These are phyloP conservation scores for Galago senegalensis DNA, from an alignment of 2,797 vertebrate genomes.

Conservation along the genomic window DNA sequence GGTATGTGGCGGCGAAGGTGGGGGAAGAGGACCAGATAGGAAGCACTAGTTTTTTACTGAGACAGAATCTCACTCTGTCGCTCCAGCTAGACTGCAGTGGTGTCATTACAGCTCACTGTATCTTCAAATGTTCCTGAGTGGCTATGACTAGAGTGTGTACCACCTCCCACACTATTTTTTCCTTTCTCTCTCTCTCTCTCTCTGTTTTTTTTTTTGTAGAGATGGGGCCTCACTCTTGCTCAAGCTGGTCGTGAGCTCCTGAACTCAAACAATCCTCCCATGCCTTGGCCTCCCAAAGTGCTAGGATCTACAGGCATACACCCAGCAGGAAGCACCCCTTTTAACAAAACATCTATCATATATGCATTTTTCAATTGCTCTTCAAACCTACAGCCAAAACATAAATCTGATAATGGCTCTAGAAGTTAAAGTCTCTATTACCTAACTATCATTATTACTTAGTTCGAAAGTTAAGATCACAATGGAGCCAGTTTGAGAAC, in stretches of 20 bases:
- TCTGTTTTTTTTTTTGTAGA: not conserved
- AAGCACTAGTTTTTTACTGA: not conserved
- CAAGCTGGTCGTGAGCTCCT: not conserved
- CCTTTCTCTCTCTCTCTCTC: not conserved
- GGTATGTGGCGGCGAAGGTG: no score
- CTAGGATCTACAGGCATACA: not conserved
- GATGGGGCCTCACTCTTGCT: not conserved
- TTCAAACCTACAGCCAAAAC: slow-evolving; percentile 36
- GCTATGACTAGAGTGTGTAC: not conserved
- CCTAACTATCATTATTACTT: slow-evolving; percentile 25
- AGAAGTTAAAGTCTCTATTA: slow-evolving; percentile 20
- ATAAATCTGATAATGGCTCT: slow-evolving; percentile 8
- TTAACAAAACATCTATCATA: slow-evolving; percentile 22
- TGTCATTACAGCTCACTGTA: not conserved
- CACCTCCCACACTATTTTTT: not conserved
- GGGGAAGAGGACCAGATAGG: not conserved
- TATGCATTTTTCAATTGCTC: slow-evolving; percentile 59
- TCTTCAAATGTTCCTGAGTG: not conserved
- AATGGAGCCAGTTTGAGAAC: not conserved
- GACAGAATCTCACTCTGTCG: not conserved
- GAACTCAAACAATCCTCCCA: not conserved
- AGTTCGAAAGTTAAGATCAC: slow-evolving; percentile 51
- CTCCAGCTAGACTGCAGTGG: not conserved
- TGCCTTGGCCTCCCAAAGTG: not conserved
- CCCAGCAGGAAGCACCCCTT: not conserved